Percentiles rank a stretch among this genome's conserved stretches.
Conservation (phyloP, 2,113 vertebrate genomes). For the Pyxicephalus adspersus region DNA sequence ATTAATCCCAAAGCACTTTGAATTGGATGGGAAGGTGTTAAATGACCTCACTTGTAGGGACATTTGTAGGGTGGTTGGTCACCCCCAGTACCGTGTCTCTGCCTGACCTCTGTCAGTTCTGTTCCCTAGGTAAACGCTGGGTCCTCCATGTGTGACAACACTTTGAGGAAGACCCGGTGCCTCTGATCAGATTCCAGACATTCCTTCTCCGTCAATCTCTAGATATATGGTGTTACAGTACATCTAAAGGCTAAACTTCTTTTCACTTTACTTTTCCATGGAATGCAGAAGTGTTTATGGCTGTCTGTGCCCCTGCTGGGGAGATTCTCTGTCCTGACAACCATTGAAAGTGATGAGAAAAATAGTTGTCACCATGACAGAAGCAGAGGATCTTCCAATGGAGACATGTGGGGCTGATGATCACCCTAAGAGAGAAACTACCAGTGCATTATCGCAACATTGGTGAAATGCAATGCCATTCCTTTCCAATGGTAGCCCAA, state of each 20-base stretch:
- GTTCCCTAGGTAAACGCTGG: constrained; percentile 29
- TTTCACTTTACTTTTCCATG: too few relatives aligned
- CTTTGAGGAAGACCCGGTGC: background rate
- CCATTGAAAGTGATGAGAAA: too few relatives aligned
- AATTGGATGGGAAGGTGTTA: background rate
- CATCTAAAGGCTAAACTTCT: too few relatives aligned
- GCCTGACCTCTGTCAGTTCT: background rate
- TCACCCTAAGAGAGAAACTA: too few relatives aligned
- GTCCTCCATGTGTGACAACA: background rate
- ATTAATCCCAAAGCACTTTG: background rate
- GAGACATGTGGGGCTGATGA: too few relatives aligned
- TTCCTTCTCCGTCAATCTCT: background rate
- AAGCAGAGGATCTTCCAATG: background rate
- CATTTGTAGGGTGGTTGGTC: background rate
- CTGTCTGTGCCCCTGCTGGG: too few relatives aligned
- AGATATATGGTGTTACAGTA: too few relatives aligned
- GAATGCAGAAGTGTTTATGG: too few relatives aligned
- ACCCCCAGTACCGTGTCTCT: background rate
- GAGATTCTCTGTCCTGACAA: too few relatives aligned
- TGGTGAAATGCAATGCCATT: too few relatives aligned
- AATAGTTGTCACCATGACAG: background rate
- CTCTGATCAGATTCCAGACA: background rate
- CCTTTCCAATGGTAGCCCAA: too few relatives aligned
- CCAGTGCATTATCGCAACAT: too few relatives aligned
- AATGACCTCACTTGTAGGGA: background rate